phyloP scores from a whole-genome alignment of 2,797 vertebrate genomes.

The Delichon dasypus region DNA sequence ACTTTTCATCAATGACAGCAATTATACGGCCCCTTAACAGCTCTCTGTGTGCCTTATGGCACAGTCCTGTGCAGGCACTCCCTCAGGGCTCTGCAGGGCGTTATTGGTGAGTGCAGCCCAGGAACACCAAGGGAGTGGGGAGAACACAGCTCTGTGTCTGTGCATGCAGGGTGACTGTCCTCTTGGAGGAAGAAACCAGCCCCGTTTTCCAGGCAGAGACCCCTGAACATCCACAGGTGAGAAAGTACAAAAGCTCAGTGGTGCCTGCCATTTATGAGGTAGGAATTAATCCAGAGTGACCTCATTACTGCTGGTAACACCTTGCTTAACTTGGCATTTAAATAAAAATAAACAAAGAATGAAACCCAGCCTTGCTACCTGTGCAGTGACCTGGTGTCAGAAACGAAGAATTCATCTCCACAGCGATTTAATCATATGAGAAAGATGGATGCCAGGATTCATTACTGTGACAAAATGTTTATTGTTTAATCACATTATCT shows the following conservation, averaged over 20 bases:
- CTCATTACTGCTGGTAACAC: not conserved
- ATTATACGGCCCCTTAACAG: not conserved
- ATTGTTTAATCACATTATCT: conserved; percentile 47
- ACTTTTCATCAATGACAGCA: conserved; percentile 7
- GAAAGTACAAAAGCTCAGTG: rapidly evolving
- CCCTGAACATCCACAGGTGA: not conserved
- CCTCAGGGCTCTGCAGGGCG: not conserved
- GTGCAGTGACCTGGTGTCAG: not conserved
- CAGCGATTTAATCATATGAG: conserved; percentile 50
- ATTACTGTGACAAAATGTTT: conserved; percentile 53
- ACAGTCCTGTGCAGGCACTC: not conserved
- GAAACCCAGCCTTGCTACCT: not conserved
- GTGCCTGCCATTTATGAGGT: not conserved
- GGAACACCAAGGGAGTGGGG: not conserved
- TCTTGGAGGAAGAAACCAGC: not conserved
- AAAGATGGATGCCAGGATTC: conserved; percentile 46
- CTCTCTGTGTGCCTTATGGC: not conserved
- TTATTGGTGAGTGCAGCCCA: not conserved
- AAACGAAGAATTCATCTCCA: conserved; percentile 25
- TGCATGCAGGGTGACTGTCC: not conserved
- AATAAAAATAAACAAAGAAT: not conserved
- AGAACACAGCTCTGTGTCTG: not conserved
- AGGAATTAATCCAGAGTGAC: not conserved
- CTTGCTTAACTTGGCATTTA: not conserved
- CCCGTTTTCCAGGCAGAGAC: not conserved